A percentile compares a stretch with the other conserved stretches of the same genome.
Conservation (phyloP, 2,113 vertebrate genomes). For the Brachypteracias leptosomus region DNA sequence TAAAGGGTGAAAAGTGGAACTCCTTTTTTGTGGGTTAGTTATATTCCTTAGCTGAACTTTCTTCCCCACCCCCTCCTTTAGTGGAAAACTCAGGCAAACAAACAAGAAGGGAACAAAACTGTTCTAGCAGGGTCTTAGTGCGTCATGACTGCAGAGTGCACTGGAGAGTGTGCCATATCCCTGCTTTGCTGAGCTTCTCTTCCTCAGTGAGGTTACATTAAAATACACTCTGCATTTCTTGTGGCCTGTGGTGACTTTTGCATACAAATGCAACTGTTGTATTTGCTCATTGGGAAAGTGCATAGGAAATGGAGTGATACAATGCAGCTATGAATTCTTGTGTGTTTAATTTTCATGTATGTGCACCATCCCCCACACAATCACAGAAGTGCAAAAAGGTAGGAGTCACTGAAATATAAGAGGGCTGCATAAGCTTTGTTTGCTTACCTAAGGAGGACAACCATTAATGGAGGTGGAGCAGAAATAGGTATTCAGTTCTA, state of each 20-base stretch:
- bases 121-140: neutral
- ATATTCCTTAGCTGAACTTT: neutral
- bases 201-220: neutral
- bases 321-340: neutral
- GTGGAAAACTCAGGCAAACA: neutral
- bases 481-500: neutral
- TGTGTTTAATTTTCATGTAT: neutral
- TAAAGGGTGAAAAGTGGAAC: neutral
- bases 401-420: neutral
- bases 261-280: neutral
- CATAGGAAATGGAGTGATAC: neutral
- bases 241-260: neutral
- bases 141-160: neutral
- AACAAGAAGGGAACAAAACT: neutral
- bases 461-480: neutral
- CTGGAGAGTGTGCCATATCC: neutral
- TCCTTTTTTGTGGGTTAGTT: neutral
- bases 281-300: neutral
- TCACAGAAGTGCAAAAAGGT: neutral
- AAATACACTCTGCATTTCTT: neutral
- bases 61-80: too few relatives aligned
- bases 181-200: neutral
- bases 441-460: neutral
- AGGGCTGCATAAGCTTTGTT: neutral
- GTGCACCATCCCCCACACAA: neutral